Percentiles rank a stretch among this genome's conserved stretches.
Conservation (phyloP, 2,113 vertebrate species). For the Cyanistes caeruleus region DNA sequence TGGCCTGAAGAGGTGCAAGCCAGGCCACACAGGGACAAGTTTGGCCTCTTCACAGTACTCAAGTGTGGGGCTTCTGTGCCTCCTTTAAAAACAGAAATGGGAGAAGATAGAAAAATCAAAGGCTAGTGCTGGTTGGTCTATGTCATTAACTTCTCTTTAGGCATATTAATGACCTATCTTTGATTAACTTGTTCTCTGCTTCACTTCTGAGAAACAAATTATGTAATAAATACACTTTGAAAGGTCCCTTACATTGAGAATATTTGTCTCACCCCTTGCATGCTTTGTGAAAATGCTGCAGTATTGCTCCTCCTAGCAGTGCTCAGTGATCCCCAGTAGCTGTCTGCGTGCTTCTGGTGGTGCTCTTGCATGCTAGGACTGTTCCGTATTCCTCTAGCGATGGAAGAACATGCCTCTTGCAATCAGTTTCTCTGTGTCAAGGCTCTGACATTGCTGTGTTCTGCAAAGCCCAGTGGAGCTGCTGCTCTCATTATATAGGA, state of each 20-base stretch:
- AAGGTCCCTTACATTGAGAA: not conserved
- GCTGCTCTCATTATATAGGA: not conserved
- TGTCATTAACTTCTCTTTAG: not conserved
- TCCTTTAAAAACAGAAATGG: not conserved
- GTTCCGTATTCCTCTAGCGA: not conserved
- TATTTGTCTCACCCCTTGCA: not conserved
- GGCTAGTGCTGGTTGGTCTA: not conserved
- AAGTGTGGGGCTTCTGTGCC: not conserved
- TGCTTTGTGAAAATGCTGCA: not conserved
- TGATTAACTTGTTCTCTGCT: not conserved
- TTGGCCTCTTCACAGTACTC: not conserved
- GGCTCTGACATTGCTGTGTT: not conserved
- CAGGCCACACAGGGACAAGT: not conserved
- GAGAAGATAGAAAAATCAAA: not conserved
- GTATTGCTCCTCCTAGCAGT: not conserved
- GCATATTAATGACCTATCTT: not conserved
- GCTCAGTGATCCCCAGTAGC: not conserved
- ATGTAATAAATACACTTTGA: not conserved
- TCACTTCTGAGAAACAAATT: not conserved
- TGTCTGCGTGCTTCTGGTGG: not conserved
- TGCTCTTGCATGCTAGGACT: not conserved
- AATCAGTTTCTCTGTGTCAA: constrained; percentile 9
- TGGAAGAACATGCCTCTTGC: not conserved
- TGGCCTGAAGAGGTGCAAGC: not conserved
- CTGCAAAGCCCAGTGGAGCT: not conserved